These are phyloP conservation scores for Lissonota sp. DNA, from an alignment of 2,888 invertebrate genomes.

Conservation along the genomic window DNA sequence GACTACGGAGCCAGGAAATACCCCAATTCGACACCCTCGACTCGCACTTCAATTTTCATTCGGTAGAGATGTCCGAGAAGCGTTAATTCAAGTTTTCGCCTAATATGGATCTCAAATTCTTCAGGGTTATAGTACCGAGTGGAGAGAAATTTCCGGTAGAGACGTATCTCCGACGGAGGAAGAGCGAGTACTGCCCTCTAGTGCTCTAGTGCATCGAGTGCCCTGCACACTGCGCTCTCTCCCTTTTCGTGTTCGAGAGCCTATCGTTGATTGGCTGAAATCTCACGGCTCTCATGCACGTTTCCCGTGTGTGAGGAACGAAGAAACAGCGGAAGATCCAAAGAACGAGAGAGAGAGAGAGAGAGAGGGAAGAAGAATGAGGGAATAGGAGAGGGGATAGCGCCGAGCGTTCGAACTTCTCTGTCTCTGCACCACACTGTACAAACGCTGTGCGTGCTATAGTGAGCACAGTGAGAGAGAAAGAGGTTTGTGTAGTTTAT, in stretches of 20 bases:
- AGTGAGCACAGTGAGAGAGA: slow-evolving; percentile 36
- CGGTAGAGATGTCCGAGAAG: no score
- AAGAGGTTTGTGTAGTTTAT: slow-evolving; percentile 53
- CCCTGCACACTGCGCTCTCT: slow-evolving; percentile 28
- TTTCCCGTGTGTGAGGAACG: slow-evolving; percentile 1
- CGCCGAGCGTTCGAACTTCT: slow-evolving; percentile 38
- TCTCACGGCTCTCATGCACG: slow-evolving; percentile 16
- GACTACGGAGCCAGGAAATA: no score
- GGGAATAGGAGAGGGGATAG: slow-evolving; percentile 35
- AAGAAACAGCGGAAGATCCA: background rate
- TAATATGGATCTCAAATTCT: no score
- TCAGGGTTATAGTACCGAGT: no score
- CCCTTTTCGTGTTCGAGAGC: slow-evolving; percentile 9
- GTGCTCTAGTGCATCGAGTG: slow-evolving; percentile 37
- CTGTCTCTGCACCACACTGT: slow-evolving; percentile 13
- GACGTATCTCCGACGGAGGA: slow-evolving; percentile 1
- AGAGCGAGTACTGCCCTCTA: background rate
- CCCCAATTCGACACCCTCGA: no score
- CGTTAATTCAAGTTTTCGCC: no score
- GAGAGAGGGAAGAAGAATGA: background rate
- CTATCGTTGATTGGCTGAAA: slow-evolving; percentile 52
- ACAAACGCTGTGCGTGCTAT: slow-evolving; percentile 48
- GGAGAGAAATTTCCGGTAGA: background rate
- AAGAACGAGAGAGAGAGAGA: slow-evolving; percentile 1
- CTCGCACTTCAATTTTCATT: no score